Evolutionary conservation across 2,797 vertebrate genomes (phyloP).

Genomic region (Neosalanx taihuensis): DNA sequence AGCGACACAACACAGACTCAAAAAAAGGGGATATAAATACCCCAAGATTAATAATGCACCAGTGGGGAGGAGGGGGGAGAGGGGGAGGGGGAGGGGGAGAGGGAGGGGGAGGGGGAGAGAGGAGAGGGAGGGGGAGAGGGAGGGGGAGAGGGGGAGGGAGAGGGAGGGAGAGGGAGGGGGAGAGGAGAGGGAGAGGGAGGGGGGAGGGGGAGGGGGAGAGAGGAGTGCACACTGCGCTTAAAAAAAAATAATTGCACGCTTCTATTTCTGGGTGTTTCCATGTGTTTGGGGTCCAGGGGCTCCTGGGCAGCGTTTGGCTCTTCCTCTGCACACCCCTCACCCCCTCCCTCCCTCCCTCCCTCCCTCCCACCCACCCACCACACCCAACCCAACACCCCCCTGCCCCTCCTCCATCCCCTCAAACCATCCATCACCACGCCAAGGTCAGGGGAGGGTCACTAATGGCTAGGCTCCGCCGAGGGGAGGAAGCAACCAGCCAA

Average conservation of each 20-base stretch:
- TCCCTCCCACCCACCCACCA: not conserved
- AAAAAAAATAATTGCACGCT: conserved; percentile 38
- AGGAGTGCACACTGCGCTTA: conserved; percentile 35
- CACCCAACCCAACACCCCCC: too few relatives aligned
- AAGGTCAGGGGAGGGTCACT: not conserved
- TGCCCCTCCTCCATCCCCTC: too few relatives aligned
- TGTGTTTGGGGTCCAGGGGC: conserved; percentile 20
- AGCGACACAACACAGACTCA: conserved; percentile 55
- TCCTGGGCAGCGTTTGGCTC: not conserved
- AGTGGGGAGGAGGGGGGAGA: not conserved
- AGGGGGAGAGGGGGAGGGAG: not conserved
- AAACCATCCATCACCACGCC: not conserved
- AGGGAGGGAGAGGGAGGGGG: not conserved
- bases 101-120: not conserved
- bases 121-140: not conserved
- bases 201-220: not conserved
- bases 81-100: not conserved
- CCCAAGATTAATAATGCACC: conserved; percentile 54
- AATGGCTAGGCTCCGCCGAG: not conserved
- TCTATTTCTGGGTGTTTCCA: conserved; percentile 45
- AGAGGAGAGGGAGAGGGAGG: conserved; percentile 12
- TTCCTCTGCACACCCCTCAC: not conserved
- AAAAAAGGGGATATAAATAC: conserved; percentile 53
- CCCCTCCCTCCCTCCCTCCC: not conserved
- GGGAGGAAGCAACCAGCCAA: too few relatives aligned